Base-by-base conservation (phyloP, 2,888 invertebrate species). In the Conomelus anceps region DNA sequence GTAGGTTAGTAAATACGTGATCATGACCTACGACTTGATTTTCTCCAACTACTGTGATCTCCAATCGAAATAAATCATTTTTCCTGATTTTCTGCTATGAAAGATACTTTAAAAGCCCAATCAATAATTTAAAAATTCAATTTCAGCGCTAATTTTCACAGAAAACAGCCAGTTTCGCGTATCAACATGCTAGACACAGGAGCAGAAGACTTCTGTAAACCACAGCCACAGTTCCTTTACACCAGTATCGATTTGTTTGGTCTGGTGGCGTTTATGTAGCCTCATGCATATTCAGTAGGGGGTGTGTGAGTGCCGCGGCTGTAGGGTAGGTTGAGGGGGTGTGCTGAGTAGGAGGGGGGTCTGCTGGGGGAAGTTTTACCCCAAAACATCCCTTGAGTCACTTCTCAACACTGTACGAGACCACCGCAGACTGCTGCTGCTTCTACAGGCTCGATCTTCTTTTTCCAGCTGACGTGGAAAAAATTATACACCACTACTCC, bases 281-380 rank as follows among this genome's bases (percentile, higher is more conserved):
- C 84, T 88, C 88, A 88, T 88, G 88, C 88, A 88, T 88, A 88
- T 88, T 88, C 88, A 88, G 88, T 84, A 41, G 89, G 89, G 23
- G 88, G 86, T 86, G 86, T 86, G 86, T 86, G 24, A 86, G 85
- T 85, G 85, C 85, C 26, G 26, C 3, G 24, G 26, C 86, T 22
- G 26, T 86, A 23, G 86, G 63, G 63, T 22, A 85, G 23, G 13
- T 13, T 17, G 17, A 17, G 86, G 0, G 22, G 7, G 3, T 4
- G n/a, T n/a, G n/a, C n/a, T n/a, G n/a, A n/a, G n/a, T n/a, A 9
- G 20, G 24, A 3, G 23, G 29, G 24, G 86, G 86, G 23, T 23
- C 63, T 63, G 63, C 63, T 63, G 63, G 63, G 63, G 34, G n/a
- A 63, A 63, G 86, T 23, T 86, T 86, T 86, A 23, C 86, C 86